These are phyloP conservation scores for Nasonia longicornis DNA, from an alignment of 1,140 invertebrate species.

Conservation along the genomic window DNA sequence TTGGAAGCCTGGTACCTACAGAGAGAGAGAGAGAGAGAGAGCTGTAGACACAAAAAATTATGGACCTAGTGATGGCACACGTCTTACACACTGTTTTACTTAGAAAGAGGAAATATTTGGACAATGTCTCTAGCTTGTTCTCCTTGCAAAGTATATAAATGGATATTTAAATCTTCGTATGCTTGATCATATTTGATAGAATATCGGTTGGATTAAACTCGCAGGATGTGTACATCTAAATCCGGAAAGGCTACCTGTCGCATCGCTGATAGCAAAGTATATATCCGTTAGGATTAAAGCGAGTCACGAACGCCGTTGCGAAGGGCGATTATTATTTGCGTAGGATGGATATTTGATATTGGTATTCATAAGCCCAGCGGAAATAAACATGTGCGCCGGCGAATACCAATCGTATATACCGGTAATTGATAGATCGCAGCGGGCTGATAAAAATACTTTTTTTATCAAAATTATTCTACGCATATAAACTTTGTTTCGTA, in stretches of 20 bases:
- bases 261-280: not conserved
- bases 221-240: not conserved
- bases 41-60: constrained; percentile 10
- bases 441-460: not conserved
- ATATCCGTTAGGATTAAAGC: constrained; percentile 12
- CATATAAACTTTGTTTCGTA: too few relatives aligned
- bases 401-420: not conserved
- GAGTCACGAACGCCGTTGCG: not conserved
- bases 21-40: too few relatives aligned
- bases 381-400: not conserved
- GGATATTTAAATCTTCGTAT: too few relatives aligned
- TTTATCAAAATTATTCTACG: too few relatives aligned
- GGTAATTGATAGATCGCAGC: not conserved
- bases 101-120: too few relatives aligned
- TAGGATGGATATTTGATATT: constrained; percentile 9
- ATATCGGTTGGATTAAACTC: not conserved
- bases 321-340: constrained; percentile 3
- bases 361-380: constrained; percentile 1
- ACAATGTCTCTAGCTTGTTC: too few relatives aligned
- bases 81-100: too few relatives aligned
- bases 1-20: not conserved
- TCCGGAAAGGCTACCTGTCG: not conserved
- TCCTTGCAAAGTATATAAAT: too few relatives aligned
- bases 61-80: not conserved
- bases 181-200: not conserved